These are phyloP conservation scores for Venustaconcha ellipsiformis DNA, from an alignment of 1,140 invertebrate species.

Conservation along the genomic window DNA sequence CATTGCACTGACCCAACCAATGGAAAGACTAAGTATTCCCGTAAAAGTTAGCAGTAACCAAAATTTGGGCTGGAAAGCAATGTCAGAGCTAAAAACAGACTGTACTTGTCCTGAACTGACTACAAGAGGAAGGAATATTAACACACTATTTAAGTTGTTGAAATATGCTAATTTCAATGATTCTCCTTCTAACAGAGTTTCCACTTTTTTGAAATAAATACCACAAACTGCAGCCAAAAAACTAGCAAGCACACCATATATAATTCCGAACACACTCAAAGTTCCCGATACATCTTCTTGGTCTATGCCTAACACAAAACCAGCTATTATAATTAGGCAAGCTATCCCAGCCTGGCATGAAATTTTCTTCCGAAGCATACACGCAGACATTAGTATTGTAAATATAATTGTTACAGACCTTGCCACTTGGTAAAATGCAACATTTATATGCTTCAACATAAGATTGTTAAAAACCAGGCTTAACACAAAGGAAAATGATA, in stretches of 20 bases:
- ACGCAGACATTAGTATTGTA: slow-evolving; percentile 58
- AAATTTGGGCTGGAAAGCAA: slow-evolving; percentile 36
- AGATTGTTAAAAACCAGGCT: slow-evolving; percentile 66
- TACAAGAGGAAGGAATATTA: slow-evolving; percentile 59
- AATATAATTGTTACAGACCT: slow-evolving; percentile 67
- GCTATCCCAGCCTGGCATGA: slow-evolving; percentile 48
- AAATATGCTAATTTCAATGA: slow-evolving; percentile 58
- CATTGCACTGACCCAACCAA: slow-evolving; percentile 64
- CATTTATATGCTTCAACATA: slow-evolving; percentile 65
- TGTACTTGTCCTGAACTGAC: slow-evolving; percentile 55
- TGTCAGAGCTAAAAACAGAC: slow-evolving; percentile 34
- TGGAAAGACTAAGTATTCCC: slow-evolving; percentile 59
- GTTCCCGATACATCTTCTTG: slow-evolving; percentile 61
- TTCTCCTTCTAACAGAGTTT: slow-evolving; percentile 46
- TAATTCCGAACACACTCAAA: slow-evolving; percentile 58
- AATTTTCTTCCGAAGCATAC: slow-evolving; percentile 51
- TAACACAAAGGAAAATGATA: slow-evolving; percentile 57
- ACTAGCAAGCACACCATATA: slow-evolving; percentile 64
- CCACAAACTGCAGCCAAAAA: slow-evolving; percentile 62
- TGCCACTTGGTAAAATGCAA: slow-evolving; percentile 68
- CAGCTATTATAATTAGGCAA: slow-evolving; percentile 58
- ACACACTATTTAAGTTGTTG: slow-evolving; percentile 60
- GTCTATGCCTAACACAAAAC: slow-evolving; percentile 65
- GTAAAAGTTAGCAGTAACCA: slow-evolving; percentile 57
- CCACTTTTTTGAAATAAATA: slow-evolving; percentile 60